Conservation (phyloP, 2,113 vertebrate species). For the Calidris pygmaea region DNA sequence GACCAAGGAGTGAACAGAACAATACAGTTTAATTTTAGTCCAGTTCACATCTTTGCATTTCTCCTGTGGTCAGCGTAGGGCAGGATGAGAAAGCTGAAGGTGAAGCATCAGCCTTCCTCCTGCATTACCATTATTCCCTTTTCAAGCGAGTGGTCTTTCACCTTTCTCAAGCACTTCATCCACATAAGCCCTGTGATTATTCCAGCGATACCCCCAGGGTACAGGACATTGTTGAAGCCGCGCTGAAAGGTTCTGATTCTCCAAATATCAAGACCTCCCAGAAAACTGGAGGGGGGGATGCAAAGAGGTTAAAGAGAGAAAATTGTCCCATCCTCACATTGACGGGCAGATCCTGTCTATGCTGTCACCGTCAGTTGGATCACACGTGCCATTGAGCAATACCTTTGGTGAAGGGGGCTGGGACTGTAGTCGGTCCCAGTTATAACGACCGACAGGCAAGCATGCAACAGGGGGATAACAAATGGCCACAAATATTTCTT, state of each 20-base stretch:
- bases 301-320: background rate
- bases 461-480: background rate
- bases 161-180: background rate
- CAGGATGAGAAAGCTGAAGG: background rate
- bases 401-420: background rate
- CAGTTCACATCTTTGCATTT: background rate
- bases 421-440: background rate
- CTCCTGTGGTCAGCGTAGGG: background rate
- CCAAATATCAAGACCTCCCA: background rate
- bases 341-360: background rate
- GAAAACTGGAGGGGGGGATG: background rate
- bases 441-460: background rate
- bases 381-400: background rate
- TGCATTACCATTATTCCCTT: background rate
- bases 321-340: background rate
- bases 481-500: conserved; percentile 26
- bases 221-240: background rate
- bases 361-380: background rate
- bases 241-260: background rate
- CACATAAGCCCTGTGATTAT: background rate
- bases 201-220: background rate
- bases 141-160: background rate
- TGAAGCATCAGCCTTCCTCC: background rate
- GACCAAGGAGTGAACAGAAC: background rate
- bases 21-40: background rate